These are phyloP conservation scores for Vulpes lagopus DNA, from an alignment of 2,113 vertebrate species.

Conservation along the genomic window DNA sequence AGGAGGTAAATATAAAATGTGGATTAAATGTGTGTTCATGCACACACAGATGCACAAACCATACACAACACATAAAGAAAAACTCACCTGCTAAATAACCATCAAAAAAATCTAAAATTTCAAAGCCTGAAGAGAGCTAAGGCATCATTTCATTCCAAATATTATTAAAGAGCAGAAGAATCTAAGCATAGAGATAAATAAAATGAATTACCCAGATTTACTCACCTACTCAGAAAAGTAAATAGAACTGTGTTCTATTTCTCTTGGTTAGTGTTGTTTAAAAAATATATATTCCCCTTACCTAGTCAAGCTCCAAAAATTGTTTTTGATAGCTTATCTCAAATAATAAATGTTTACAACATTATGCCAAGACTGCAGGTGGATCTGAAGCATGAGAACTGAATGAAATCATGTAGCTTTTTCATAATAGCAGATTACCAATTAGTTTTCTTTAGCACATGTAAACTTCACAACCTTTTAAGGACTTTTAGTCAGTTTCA, in stretches of 20 bases:
- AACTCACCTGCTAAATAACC: background rate
- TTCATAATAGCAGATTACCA: background rate
- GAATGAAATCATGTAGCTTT: slow-evolving; percentile 5
- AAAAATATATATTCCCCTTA: background rate
- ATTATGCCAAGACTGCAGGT: background rate
- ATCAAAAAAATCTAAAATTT: background rate
- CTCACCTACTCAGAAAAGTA: background rate
- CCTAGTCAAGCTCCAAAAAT: slow-evolving; percentile 25
- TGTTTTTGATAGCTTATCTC: slow-evolving; percentile 40
- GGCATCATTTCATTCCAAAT: background rate
- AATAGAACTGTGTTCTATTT: background rate
- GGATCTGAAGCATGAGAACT: background rate
- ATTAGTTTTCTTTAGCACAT: slow-evolving; percentile 52
- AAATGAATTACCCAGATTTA: slow-evolving; percentile 7
- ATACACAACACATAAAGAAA: background rate
- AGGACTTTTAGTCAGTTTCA: slow-evolving; percentile 49
- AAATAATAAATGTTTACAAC: slow-evolving; percentile 60
- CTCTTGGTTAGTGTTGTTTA: background rate
- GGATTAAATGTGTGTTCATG: background rate
- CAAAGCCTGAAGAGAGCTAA: background rate
- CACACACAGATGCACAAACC: background rate
- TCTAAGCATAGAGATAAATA: background rate
- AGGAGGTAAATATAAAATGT: slow-evolving; percentile 28
- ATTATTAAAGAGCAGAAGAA: background rate
- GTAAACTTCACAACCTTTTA: background rate